Conservation (phyloP, 2,888 invertebrate species). For the Cotesia congregata region DNA sequence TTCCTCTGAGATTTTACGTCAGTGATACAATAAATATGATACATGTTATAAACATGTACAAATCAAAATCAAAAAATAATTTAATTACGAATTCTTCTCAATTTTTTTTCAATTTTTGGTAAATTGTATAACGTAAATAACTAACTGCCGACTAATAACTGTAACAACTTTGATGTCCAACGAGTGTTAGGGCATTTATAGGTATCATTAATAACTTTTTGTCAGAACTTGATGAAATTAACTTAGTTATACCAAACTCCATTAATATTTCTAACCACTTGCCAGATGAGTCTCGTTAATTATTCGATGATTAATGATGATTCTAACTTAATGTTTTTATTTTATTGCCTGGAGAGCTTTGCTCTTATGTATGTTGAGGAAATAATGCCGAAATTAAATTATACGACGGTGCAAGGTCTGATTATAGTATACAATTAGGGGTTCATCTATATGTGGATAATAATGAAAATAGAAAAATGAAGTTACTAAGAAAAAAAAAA, state of each 20-base stretch:
- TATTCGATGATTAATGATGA: conserved; percentile 52
- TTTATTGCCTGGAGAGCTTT: background rate
- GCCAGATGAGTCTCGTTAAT: conserved; percentile 50
- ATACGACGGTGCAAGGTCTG: too few relatives aligned
- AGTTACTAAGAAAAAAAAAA: too few relatives aligned
- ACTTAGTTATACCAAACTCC: conserved; percentile 42
- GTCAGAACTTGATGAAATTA: conserved; percentile 39
- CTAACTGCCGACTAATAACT: conserved; percentile 48
- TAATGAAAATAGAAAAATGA: too few relatives aligned
- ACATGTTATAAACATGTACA: too few relatives aligned
- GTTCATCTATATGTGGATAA: too few relatives aligned
- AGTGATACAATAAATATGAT: background rate
- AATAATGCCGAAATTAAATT: background rate
- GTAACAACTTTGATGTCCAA: conserved; percentile 51
- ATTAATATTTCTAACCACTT: conserved; percentile 52
- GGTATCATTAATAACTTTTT: conserved; percentile 56
- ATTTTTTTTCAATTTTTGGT: background rate
- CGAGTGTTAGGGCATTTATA: conserved; percentile 52
- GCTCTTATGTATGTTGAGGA: background rate
- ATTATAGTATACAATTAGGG: too few relatives aligned
- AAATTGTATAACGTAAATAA: background rate
- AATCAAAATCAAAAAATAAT: too few relatives aligned
- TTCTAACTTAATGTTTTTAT: background rate
- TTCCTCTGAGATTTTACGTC: conserved; percentile 3
- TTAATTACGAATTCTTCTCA: too few relatives aligned